Conservation (phyloP, 2,888 invertebrate species). For the Magallana nippona region DNA sequence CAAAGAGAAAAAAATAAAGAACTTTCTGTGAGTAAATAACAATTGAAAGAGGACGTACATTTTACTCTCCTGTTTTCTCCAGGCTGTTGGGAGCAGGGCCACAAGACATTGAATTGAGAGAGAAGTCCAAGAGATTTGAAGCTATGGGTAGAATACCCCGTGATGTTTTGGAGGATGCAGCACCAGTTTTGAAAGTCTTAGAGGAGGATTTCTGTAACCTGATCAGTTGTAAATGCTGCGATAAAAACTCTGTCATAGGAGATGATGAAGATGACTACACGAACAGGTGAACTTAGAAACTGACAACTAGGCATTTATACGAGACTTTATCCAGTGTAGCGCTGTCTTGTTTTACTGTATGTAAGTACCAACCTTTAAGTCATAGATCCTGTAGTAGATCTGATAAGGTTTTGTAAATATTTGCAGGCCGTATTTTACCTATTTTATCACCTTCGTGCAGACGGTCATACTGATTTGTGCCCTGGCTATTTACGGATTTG, state of each 20-base stretch:
- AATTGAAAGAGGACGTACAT: too few species aligned
- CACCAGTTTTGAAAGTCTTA: neutral
- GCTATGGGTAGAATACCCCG: neutral
- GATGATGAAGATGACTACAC: slow-evolving; percentile 1
- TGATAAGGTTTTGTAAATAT: too few species aligned
- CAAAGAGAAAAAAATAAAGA: too few species aligned
- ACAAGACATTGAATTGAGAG: neutral
- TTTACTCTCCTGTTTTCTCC: neutral
- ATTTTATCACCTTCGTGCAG: slow-evolving; percentile 99
- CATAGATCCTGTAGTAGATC: too few species aligned
- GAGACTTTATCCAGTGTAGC: too few species aligned
- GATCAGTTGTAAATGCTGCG: neutral
- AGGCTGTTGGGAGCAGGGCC: neutral
- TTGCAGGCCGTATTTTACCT: slow-evolving; percentile 95
- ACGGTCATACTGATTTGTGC: slow-evolving; percentile 93
- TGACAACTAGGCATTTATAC: too few species aligned
- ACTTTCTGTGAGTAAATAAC: too few species aligned
- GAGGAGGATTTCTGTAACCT: neutral
- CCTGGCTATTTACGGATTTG: slow-evolving; percentile 95
- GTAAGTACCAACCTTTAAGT: too few species aligned
- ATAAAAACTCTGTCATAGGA: slow-evolving; percentile 3
- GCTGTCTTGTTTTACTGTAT: too few species aligned
- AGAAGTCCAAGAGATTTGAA: neutral
- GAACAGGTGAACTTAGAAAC: neutral
- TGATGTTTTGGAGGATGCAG: neutral